Percentiles rank a stretch among this genome's conserved stretches.
phyloP scores from a whole-genome alignment of 35 echinoderm and acorn worm species.

The Apostichopus parvimensis region DNA sequence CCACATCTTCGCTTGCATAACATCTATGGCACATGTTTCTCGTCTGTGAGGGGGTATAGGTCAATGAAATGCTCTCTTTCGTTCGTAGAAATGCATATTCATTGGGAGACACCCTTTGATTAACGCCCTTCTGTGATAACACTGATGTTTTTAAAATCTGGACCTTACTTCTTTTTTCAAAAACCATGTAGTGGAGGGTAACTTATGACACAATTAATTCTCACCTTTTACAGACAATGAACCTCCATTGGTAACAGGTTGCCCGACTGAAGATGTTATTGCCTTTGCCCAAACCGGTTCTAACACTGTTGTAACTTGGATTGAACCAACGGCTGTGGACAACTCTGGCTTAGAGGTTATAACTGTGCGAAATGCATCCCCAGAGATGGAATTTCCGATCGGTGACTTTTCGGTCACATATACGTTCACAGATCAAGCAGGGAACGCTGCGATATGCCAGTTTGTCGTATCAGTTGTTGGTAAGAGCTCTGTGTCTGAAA shows the following conservation, averaged over 20 bases:
- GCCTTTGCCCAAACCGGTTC: background rate
- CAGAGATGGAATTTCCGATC: background rate
- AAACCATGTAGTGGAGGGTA: no score
- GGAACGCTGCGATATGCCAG: background rate
- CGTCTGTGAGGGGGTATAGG: no score
- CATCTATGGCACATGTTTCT: no score
- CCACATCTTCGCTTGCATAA: no score
- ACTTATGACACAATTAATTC: background rate
- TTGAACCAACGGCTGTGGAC: slow-evolving; percentile 7
- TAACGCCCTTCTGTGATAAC: no score
- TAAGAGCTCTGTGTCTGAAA: background rate
- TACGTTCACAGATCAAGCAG: background rate
- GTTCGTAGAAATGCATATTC: no score
- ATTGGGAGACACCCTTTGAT: no score
- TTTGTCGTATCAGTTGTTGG: background rate
- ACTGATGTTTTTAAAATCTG: no score
- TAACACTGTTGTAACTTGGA: background rate
- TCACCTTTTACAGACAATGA: background rate
- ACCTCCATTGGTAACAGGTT: background rate
- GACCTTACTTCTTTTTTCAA: no score
- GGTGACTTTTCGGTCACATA: background rate
- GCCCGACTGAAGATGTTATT: background rate
- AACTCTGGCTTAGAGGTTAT: slow-evolving; percentile 15
- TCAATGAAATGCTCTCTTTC: no score
- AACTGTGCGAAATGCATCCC: background rate